Evolutionary conservation across 2,113 vertebrate species (phyloP).

Genomic region (Sylvietta virens): DNA sequence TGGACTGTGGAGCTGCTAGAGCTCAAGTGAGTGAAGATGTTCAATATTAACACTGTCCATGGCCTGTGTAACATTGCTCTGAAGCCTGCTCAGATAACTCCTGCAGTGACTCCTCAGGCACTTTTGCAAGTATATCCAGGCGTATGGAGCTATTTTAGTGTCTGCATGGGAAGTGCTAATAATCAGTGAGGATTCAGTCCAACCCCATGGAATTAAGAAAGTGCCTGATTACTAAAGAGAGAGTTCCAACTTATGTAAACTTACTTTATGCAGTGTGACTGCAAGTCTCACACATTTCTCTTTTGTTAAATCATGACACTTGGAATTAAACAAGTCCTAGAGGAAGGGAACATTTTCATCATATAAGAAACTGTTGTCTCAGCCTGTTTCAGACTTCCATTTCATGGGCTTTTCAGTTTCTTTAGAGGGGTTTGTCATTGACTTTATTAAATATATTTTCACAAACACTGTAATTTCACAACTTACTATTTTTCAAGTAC

Average conservation of each 20-base stretch:
- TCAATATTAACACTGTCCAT: background rate
- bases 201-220: background rate
- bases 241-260: background rate
- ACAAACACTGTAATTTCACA: background rate
- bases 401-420: background rate
- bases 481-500: background rate
- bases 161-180: background rate
- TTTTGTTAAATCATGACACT: background rate
- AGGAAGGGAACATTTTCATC: background rate
- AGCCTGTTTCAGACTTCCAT: background rate
- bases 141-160: background rate
- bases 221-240: background rate
- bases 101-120: background rate
- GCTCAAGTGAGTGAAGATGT: background rate
- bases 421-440: background rate
- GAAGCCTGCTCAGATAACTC: background rate
- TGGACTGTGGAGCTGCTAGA: background rate
- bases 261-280: constrained; percentile 29
- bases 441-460: background rate
- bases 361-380: background rate
- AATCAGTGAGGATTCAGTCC: background rate
- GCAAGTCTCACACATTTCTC: constrained; percentile 19
- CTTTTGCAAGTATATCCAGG: background rate
- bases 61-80: background rate
- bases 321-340: background rate